A percentile compares a stretch with the other conserved stretches of the same genome.
phyloP scores from a whole-genome alignment of 2,113 vertebrate species.

The Polyodon spathula region DNA sequence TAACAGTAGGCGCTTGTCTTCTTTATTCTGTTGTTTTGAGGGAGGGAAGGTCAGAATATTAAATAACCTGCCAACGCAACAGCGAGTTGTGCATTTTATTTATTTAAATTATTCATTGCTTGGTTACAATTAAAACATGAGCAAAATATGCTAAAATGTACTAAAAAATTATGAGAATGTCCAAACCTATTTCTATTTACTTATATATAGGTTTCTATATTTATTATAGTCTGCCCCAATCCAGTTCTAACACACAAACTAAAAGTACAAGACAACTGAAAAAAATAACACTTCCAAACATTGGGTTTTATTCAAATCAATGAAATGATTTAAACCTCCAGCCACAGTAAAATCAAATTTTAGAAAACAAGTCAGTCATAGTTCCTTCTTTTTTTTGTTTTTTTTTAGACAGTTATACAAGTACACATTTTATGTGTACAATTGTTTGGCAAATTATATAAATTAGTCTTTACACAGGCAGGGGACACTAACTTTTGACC shows the following conservation, averaged over 20 bases:
- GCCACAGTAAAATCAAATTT: constrained; percentile 55
- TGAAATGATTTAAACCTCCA: constrained; percentile 33
- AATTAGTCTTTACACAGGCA: constrained; percentile 58
- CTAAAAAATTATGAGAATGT: no score
- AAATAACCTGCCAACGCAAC: no score
- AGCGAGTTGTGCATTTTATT: no score
- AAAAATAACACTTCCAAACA: constrained; percentile 28
- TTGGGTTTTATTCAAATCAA: constrained; percentile 55
- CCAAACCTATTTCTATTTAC: no score
- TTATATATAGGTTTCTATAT: no score
- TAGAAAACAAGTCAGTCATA: constrained; percentile 83
- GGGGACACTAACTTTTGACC: constrained; percentile 66
- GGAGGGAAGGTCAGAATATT: no score
- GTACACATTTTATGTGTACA: constrained; percentile 71
- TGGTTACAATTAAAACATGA: no score
- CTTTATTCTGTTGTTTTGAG: no score
- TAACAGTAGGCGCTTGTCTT: no score
- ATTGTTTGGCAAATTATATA: constrained; percentile 66
- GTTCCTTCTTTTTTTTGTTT: constrained; percentile 62
- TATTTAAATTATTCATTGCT: no score
- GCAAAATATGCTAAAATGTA: no score
- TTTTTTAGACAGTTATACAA: constrained; percentile 88
- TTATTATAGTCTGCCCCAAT: no score
- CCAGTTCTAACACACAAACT: not conserved
- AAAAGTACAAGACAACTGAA: not conserved